phyloP scores from a whole-genome alignment of 2,888 invertebrate genomes.

The Cataglyphis cursor region DNA sequence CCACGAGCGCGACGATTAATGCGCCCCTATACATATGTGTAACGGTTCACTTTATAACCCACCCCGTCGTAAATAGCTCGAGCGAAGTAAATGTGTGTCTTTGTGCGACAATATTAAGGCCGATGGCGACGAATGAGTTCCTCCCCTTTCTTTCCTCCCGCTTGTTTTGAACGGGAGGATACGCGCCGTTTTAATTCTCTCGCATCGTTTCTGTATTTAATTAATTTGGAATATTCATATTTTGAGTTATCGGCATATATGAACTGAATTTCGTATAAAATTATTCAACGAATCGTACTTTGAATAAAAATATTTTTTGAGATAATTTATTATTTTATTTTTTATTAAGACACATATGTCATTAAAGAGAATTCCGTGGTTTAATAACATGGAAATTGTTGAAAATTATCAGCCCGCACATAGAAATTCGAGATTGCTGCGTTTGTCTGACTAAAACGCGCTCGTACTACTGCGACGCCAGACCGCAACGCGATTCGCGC shows the following conservation, averaged over 20 bases:
- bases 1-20: conserved; percentile 58
- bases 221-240: neutral
- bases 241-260: neutral
- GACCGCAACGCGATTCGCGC: neutral
- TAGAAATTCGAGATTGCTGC: neutral
- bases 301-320: neutral
- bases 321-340: neutral
- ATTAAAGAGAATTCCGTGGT: neutral
- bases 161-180: conserved; percentile 11
- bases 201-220: conserved; percentile 9
- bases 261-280: neutral
- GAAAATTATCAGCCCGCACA: neutral
- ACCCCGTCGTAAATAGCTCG: conserved; percentile 65
- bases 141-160: neutral
- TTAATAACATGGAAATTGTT: neutral
- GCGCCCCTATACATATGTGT: conserved; percentile 51
- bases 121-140: conserved; percentile 28
- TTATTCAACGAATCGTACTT: neutral
- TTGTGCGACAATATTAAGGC: conserved; percentile 66
- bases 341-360: neutral
- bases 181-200: conserved; percentile 7
- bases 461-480: conserved; percentile 46
- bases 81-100: conserved; percentile 66
- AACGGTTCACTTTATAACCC: conserved; percentile 58
- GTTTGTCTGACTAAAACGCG: conserved; percentile 42